phyloP scores from a whole-genome alignment of 2,888 invertebrate genomes.

The Phania funesta region DNA sequence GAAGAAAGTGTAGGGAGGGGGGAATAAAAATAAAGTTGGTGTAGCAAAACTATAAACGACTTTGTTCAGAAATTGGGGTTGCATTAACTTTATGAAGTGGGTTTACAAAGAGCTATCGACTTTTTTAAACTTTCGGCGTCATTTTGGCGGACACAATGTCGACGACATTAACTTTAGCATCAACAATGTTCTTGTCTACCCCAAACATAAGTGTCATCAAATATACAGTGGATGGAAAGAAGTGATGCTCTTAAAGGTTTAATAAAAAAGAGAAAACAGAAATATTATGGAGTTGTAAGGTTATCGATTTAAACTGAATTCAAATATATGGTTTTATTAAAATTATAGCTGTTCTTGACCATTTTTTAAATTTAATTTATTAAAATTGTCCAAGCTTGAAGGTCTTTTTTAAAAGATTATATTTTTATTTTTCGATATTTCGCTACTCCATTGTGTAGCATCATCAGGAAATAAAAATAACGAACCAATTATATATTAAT shows the following conservation, averaged over 20 bases:
- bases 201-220: conserved; percentile 49
- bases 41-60: conserved; percentile 10
- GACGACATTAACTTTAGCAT: conserved; percentile 52
- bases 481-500: no score
- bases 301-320: no score
- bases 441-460: no score
- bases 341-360: no score
- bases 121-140: conserved; percentile 64
- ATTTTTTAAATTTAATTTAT: no score
- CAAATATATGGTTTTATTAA: no score
- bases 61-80: conserved; percentile 49
- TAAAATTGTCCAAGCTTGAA: no score
- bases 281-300: not conserved
- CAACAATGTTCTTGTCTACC: conserved; percentile 44
- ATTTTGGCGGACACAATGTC: conserved; percentile 58
- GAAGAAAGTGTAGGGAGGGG: not conserved
- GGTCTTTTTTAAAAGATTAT: no score
- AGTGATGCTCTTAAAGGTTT: not conserved
- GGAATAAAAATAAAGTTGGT: not conserved
- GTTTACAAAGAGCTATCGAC: conserved; percentile 63
- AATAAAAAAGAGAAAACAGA: not conserved
- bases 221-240: not conserved
- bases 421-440: no score
- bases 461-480: no score
- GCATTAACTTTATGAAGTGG: conserved; percentile 66